Evolutionary conservation across 2,113 vertebrate species (phyloP).

Genomic region (Rhinopomastus cyanomelas): DNA sequence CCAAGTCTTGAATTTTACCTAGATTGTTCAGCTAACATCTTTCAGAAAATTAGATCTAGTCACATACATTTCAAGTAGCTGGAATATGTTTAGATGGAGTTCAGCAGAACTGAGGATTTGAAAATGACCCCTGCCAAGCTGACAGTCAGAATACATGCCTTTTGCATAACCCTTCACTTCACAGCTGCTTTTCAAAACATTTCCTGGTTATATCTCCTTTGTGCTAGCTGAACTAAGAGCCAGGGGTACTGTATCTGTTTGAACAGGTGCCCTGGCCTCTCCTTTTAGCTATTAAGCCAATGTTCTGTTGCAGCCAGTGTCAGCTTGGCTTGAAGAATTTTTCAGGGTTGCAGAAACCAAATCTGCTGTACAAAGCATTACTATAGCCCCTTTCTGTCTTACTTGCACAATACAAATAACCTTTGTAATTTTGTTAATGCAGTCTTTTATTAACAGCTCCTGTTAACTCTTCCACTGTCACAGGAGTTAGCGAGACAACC

Average conservation of each 20-base stretch:
- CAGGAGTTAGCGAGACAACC: not conserved
- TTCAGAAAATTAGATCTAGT: not conserved
- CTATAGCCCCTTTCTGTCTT: not conserved
- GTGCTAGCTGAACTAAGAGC: not conserved
- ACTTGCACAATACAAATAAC: not conserved
- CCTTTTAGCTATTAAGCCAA: conserved; percentile 5
- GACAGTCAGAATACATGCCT: conserved; percentile 16
- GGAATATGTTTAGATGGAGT: not conserved
- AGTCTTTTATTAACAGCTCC: not conserved
- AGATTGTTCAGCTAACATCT: not conserved
- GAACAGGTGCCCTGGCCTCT: conserved; percentile 36
- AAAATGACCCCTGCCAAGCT: not conserved
- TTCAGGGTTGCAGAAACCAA: not conserved
- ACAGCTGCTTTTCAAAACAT: conserved; percentile 42
- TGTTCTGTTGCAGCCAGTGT: conserved; percentile 16
- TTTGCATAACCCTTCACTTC: conserved; percentile 43
- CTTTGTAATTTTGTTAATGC: not conserved
- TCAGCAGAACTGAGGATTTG: not conserved
- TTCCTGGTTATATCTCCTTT: not conserved
- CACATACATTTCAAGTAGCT: conserved; percentile 5
- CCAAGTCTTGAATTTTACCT: not conserved
- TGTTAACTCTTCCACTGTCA: not conserved
- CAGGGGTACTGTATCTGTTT: conserved; percentile 20
- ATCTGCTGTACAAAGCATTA: not conserved
- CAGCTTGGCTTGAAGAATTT: not conserved